Evolutionary conservation across 2,113 vertebrate genomes (phyloP).

Genomic region (Dipodomys ordii): DNA sequence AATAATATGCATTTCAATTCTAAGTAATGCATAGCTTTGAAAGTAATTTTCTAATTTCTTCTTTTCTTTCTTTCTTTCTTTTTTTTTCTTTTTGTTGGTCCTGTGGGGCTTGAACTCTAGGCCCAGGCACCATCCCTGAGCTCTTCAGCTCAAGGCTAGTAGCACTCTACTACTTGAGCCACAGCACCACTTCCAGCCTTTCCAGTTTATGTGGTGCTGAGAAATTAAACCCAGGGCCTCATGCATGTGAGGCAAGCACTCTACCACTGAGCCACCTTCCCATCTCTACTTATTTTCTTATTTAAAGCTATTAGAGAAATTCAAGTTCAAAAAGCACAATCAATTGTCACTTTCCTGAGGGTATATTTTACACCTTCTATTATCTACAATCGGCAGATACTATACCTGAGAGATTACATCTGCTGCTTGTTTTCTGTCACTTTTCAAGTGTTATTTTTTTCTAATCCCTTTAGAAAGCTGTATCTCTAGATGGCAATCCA

Average conservation of each 20-base stretch:
- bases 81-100: no score
- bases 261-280: no score
- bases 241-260: no score
- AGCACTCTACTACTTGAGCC: no score
- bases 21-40: neutral
- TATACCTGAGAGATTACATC: neutral
- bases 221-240: no score
- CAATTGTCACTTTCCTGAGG: neutral
- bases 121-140: no score
- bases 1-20: neutral
- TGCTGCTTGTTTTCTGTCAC: neutral
- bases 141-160: no score
- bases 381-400: neutral
- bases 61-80: neutral
- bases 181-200: no score
- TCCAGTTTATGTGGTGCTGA: no score
- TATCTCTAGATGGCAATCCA: constrained; percentile 13
- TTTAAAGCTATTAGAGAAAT: neutral
- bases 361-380: neutral
- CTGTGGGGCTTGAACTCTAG: no score
- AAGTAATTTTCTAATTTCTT: neutral
- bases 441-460: constrained; percentile 1
- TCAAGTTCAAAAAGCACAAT: neutral
- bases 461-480: constrained; percentile 16
- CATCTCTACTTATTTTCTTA: neutral